Conservation (phyloP, 1,140 invertebrate genomes). For the Bemisia tabaci region DNA sequence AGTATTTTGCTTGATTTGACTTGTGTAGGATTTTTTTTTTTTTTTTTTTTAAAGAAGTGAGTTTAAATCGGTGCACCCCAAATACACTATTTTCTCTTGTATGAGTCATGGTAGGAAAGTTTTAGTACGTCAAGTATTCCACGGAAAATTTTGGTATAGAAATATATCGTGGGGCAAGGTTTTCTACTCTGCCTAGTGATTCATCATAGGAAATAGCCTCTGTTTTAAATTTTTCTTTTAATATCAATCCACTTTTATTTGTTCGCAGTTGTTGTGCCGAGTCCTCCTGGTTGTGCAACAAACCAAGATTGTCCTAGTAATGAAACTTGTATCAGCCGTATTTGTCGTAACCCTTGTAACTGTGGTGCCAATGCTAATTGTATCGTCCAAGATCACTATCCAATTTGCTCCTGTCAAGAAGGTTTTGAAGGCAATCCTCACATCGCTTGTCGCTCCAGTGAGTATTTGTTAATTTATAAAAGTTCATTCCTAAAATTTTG, state of each 20-base stretch:
- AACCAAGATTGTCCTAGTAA: slow-evolving; percentile 62
- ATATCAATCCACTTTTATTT: background rate
- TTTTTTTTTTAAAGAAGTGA: too few species aligned
- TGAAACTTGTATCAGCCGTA: slow-evolving; percentile 69
- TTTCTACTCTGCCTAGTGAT: too few species aligned
- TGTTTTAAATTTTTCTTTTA: background rate
- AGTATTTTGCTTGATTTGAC: too few species aligned
- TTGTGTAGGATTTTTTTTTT: too few species aligned
- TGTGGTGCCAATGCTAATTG: slow-evolving; percentile 76
- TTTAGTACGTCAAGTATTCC: too few species aligned
- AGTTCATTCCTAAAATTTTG: too few species aligned
- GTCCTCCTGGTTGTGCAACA: slow-evolving; percentile 52
- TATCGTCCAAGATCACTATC: slow-evolving; percentile 63
- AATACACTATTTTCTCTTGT: too few species aligned
- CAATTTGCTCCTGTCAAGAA: slow-evolving; percentile 67
- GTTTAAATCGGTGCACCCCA: too few species aligned
- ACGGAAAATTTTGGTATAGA: too few species aligned
- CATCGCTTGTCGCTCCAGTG: slow-evolving; percentile 48
- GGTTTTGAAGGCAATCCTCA: slow-evolving; percentile 77
- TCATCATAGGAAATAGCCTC: background rate
- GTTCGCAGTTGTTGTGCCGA: slow-evolving; percentile 41
- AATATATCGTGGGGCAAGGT: too few species aligned
- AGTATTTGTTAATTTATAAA: too few species aligned
- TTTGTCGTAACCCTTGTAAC: slow-evolving; percentile 73
- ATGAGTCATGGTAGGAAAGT: too few species aligned